A percentile compares a stretch with the other conserved stretches of the same genome.
phyloP scores from a whole-genome alignment of 2,888 invertebrate genomes.

The Troides helena region DNA sequence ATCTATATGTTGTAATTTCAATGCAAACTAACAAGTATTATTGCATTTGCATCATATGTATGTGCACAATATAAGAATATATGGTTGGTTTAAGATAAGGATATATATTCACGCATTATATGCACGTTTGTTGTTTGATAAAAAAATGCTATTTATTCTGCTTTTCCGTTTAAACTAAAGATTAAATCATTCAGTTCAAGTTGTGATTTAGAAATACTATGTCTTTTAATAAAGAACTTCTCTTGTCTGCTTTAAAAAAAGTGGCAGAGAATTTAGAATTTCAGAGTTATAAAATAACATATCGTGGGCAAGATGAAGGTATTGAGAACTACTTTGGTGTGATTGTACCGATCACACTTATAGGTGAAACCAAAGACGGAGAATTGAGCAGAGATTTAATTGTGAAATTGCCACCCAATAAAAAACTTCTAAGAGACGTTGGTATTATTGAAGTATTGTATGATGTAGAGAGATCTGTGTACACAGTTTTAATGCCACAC shows the following conservation, averaged over 20 bases:
- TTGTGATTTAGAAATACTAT: constrained; percentile 2
- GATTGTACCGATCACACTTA: constrained; percentile 31
- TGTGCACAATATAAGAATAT: not conserved
- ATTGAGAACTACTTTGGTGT: constrained; percentile 37
- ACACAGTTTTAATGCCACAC: constrained; percentile 31
- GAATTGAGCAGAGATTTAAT: constrained; percentile 26
- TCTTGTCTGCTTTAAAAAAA: not conserved
- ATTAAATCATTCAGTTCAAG: not conserved
- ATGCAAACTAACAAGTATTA: no score
- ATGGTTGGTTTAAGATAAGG: not conserved
- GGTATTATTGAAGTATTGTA: constrained; percentile 30
- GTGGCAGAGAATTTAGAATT: constrained; percentile 10
- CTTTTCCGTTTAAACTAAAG: not conserved
- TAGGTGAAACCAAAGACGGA: constrained; percentile 22
- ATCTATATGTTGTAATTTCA: no score
- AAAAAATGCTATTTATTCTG: not conserved
- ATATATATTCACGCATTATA: not conserved
- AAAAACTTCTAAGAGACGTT: constrained; percentile 23
- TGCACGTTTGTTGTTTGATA: not conserved
- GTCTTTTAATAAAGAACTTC: constrained; percentile 15
- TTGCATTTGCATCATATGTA: not conserved
- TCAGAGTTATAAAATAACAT: constrained; percentile 3
- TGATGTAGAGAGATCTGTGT: constrained; percentile 33
- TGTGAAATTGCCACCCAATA: constrained; percentile 32
- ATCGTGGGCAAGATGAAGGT: constrained; percentile 22